Evolutionary conservation across 1,140 invertebrate species (phyloP).

Genomic region (Leptinotarsa texana): DNA sequence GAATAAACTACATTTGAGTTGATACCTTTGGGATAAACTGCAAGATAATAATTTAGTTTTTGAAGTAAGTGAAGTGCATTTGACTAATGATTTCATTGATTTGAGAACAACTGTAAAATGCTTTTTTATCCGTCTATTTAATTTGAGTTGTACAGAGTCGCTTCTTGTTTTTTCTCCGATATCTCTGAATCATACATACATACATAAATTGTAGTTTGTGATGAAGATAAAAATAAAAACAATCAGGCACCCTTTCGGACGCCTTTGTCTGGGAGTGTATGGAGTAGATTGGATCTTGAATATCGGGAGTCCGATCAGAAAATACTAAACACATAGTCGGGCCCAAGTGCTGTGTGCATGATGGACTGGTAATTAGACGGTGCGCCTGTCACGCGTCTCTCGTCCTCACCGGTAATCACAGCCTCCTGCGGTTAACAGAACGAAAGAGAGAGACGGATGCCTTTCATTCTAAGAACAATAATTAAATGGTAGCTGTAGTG

Average conservation of each 20-base stretch:
- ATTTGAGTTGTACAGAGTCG: no score
- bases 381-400: slow-evolving; percentile 35
- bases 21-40: no score
- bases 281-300: slow-evolving; percentile 20
- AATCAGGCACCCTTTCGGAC: not conserved
- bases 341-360: slow-evolving; percentile 17
- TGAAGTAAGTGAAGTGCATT: no score
- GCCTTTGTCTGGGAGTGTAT: not conserved
- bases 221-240: not conserved
- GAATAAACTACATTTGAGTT: no score
- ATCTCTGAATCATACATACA: no score
- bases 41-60: no score
- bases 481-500: slow-evolving; percentile 34
- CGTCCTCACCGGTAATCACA: slow-evolving; percentile 12
- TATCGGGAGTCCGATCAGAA: slow-evolving; percentile 31
- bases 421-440: not conserved
- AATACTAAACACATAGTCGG: slow-evolving; percentile 31
- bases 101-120: no score
- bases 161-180: no score
- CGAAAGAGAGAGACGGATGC: not conserved
- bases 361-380: slow-evolving; percentile 39
- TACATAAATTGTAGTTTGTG: not conserved
- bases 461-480: slow-evolving; percentile 24
- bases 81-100: no score
- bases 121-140: no score